Evolutionary conservation across 2,113 vertebrate species (phyloP).

Genomic region (Onychorhynchus coronatus): DNA sequence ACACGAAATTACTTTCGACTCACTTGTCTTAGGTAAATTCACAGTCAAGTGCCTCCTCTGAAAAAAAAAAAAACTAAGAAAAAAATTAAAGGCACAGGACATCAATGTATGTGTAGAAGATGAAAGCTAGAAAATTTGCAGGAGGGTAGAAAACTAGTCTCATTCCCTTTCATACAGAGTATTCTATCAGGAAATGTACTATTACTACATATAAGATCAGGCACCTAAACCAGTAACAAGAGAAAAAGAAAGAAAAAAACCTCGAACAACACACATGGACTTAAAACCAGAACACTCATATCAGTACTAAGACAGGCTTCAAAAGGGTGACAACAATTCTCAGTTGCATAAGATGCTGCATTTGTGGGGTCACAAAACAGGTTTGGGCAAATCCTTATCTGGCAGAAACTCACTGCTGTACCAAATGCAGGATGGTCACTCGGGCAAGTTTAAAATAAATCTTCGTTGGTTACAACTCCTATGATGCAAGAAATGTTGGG

Average conservation of each 20-base stretch:
- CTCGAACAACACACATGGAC: neutral
- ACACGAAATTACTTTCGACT: conserved; percentile 2
- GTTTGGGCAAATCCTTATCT: neutral
- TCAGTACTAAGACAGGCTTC: neutral
- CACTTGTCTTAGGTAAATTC: neutral
- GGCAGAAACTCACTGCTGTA: neutral
- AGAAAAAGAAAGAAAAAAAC: neutral
- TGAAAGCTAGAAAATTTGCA: neutral
- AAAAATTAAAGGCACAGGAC: neutral
- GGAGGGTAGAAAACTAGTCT: neutral
- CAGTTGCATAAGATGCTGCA: neutral
- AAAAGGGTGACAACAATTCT: neutral
- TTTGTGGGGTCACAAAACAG: neutral
- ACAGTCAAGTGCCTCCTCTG: neutral
- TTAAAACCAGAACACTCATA: neutral
- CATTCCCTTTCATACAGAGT: neutral
- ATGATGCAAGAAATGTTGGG: neutral
- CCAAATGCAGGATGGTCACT: neutral
- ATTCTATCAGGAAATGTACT: neutral
- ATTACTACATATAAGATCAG: neutral
- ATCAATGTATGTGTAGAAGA: neutral
- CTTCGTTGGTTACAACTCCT: neutral
- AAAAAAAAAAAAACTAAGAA: neutral
- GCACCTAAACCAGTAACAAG: neutral
- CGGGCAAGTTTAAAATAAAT: neutral